phyloP scores from a whole-genome alignment of 2,888 invertebrate genomes.

The Calameuta idolon region DNA sequence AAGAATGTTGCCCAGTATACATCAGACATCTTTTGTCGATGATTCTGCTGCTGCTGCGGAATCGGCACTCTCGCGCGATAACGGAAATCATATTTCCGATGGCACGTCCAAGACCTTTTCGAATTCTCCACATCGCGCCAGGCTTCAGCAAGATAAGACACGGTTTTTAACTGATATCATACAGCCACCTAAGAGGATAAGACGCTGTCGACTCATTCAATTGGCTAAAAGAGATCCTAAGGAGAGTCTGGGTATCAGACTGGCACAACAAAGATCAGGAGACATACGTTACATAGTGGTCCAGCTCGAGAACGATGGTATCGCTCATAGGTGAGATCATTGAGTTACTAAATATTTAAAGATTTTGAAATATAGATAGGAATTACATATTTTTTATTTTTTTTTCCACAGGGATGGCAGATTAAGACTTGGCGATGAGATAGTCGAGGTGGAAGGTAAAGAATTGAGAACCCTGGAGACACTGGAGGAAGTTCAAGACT shows the following conservation, averaged over 20 bases:
- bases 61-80: slow-evolving; percentile 10
- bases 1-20: slow-evolving; percentile 58
- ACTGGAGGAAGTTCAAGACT: slow-evolving; percentile 61
- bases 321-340: slow-evolving; percentile 67
- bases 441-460: slow-evolving; percentile 88
- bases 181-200: slow-evolving; percentile 57
- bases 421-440: slow-evolving; percentile 87
- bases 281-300: slow-evolving; percentile 63
- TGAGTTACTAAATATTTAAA: slow-evolving; percentile 13
- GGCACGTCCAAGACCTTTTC: not conserved
- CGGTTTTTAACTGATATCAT: slow-evolving; percentile 61
- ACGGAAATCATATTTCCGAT: not conserved
- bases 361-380: not conserved
- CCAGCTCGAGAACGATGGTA: slow-evolving; percentile 68
- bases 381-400: not conserved
- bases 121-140: slow-evolving; percentile 51
- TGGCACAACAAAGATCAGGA: slow-evolving; percentile 73
- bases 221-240: slow-evolving; percentile 75
- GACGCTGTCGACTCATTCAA: slow-evolving; percentile 75
- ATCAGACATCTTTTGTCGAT: slow-evolving; percentile 46
- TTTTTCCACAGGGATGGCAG: slow-evolving; percentile 76
- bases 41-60: slow-evolving; percentile 27
- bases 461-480: slow-evolving; percentile 77
- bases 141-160: slow-evolving; percentile 62
- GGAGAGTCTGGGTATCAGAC: slow-evolving; percentile 78